Evolutionary conservation across 2,888 invertebrate species (phyloP).

Genomic region (Zelleria hepariella): DNA sequence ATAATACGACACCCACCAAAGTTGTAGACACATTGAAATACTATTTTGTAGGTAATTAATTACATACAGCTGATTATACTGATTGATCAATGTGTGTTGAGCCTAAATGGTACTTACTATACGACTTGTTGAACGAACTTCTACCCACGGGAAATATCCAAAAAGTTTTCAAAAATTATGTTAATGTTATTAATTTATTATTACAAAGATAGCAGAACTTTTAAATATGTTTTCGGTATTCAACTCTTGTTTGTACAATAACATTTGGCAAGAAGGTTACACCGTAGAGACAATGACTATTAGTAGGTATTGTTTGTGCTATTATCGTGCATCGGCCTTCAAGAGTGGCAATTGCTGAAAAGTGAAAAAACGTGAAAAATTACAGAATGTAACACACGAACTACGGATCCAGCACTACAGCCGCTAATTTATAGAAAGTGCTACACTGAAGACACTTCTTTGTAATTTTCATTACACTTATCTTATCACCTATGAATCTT

Average conservation of each 20-base stretch:
- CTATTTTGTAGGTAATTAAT: too few species aligned
- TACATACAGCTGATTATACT: too few species aligned
- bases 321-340: neutral
- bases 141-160: slow-evolving; percentile 45
- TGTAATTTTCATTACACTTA: slow-evolving; percentile 14
- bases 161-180: slow-evolving; percentile 61
- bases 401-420: neutral
- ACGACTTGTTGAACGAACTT: neutral
- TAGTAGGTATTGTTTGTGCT: neutral
- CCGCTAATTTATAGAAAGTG: neutral
- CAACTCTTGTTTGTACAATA: slow-evolving; percentile 25
- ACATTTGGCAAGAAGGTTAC: neutral
- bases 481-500: slow-evolving; percentile 6
- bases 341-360: neutral
- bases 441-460: neutral
- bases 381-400: neutral
- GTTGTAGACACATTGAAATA: neutral
- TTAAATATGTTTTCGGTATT: slow-evolving; percentile 12
- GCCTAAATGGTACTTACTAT: neutral
- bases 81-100: neutral
- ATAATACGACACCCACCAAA: neutral
- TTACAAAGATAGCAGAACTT: neutral
- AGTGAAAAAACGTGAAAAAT: neutral
- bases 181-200: neutral
- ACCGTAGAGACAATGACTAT: neutral